Evolutionary conservation across 2,888 invertebrate genomes (phyloP).

Genomic region (Leptinotarsa juncta): DNA sequence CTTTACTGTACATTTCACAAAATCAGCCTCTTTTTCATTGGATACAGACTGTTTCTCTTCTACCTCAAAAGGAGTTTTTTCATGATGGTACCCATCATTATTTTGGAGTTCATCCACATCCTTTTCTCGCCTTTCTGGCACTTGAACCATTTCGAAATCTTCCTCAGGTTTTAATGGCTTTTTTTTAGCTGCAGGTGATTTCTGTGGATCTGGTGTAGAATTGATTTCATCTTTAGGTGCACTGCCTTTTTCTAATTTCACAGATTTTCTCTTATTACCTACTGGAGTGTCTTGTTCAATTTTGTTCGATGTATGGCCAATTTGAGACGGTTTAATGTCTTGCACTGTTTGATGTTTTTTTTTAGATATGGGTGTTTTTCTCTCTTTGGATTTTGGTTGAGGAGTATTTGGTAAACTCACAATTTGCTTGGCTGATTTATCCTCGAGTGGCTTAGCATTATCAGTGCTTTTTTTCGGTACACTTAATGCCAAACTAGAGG

Average conservation of each 20-base stretch:
- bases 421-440: background rate
- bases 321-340: background rate
- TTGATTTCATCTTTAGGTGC: background rate
- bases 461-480: background rate
- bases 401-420: background rate
- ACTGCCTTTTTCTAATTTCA: background rate
- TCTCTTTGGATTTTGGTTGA: background rate
- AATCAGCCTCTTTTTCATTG: too few relatives aligned
- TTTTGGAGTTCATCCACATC: background rate
- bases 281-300: background rate
- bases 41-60: too few relatives aligned
- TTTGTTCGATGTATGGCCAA: background rate
- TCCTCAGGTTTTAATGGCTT: background rate
- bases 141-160: background rate
- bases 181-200: background rate
- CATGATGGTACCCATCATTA: background rate
- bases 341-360: background rate
- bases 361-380: background rate
- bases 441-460: background rate
- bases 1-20: too few relatives aligned
- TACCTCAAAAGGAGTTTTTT: too few relatives aligned
- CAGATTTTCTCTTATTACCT: slow-evolving; percentile 16
- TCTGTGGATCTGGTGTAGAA: background rate
- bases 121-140: background rate
- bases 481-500: background rate